Evolutionary conservation across 2,797 vertebrate genomes (phyloP).

Genomic region (Margarornis squamiger): DNA sequence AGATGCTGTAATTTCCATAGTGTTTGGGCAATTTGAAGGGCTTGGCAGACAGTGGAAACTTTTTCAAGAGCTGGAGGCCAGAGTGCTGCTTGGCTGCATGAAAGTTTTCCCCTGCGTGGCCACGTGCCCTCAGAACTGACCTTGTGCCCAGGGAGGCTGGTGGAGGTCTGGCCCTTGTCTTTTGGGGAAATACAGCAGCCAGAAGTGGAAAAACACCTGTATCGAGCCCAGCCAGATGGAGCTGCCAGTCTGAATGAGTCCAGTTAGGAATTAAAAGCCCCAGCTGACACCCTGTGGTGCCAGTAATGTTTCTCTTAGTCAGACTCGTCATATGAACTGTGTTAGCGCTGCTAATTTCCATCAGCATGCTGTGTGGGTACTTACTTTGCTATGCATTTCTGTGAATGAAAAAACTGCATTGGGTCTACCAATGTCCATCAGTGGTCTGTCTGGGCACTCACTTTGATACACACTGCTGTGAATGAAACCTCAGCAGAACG

Average conservation of each 20-base stretch:
- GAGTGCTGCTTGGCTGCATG: neutral
- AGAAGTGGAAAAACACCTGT: slow-evolving; percentile 44
- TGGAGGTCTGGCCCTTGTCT: neutral
- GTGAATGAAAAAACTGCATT: neutral
- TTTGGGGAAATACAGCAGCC: neutral
- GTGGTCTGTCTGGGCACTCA: neutral
- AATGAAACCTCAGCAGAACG: neutral
- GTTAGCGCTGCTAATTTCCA: neutral
- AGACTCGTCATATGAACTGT: neutral
- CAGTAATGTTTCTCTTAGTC: neutral
- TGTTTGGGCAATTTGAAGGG: neutral
- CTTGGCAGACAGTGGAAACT: slow-evolving; percentile 6
- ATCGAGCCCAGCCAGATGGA: neutral
- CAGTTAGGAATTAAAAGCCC: neutral
- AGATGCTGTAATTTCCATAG: slow-evolving; percentile 15
- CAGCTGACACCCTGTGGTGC: neutral
- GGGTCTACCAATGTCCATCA: neutral
- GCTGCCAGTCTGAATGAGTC: neutral
- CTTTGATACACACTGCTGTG: neutral
- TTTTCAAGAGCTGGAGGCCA: neutral
- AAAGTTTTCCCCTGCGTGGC: neutral
- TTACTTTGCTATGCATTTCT: neutral
- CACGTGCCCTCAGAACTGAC: neutral
- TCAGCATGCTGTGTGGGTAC: neutral
- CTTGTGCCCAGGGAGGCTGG: neutral